Evolutionary conservation across 2,888 invertebrate species (phyloP).

Genomic region (Dicycla oo): DNA sequence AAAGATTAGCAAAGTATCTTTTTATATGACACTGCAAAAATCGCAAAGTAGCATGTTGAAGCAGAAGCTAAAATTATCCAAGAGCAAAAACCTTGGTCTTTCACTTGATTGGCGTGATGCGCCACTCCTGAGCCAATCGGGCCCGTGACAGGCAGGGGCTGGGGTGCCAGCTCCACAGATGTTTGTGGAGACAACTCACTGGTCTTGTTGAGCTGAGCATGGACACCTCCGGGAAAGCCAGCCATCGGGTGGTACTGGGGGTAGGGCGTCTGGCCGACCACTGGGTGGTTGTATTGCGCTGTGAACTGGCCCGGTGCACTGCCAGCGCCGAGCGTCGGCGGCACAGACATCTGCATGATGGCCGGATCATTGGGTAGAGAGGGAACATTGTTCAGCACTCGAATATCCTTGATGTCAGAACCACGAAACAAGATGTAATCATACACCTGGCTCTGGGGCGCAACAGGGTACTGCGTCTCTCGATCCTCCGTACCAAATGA

Average conservation of each 20-base stretch:
- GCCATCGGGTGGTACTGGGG: slow-evolving; percentile 89
- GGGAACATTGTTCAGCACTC: slow-evolving; percentile 97
- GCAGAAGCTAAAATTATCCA: slow-evolving; percentile 79
- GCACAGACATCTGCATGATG: slow-evolving; percentile 97
- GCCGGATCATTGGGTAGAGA: slow-evolving; percentile 99
- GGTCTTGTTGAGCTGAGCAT: slow-evolving; percentile 86
- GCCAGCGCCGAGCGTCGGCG: slow-evolving; percentile 92
- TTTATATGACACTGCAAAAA: slow-evolving; percentile 78
- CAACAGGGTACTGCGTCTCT: slow-evolving; percentile 98
- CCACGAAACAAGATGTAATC: slow-evolving; percentile 99
- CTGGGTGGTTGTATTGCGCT: slow-evolving; percentile 93
- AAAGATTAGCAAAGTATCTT: slow-evolving; percentile 62
- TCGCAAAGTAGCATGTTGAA: slow-evolving; percentile 85
- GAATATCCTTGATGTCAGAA: slow-evolving; percentile 99
- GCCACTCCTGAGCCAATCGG: slow-evolving; percentile 87
- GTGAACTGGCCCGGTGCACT: slow-evolving; percentile 91
- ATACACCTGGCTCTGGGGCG: slow-evolving; percentile 99
- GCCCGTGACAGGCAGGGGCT: slow-evolving; percentile 79
- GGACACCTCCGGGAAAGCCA: slow-evolving; percentile 87
- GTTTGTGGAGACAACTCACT: slow-evolving; percentile 90
- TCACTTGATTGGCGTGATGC: slow-evolving; percentile 88
- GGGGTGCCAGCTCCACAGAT: slow-evolving; percentile 83
- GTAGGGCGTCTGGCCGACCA: slow-evolving; percentile 91
- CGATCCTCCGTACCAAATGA: slow-evolving; percentile 99
- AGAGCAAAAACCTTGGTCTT: slow-evolving; percentile 90